phyloP scores from a whole-genome alignment of 2,888 invertebrate species.

The Phortica magna region DNA sequence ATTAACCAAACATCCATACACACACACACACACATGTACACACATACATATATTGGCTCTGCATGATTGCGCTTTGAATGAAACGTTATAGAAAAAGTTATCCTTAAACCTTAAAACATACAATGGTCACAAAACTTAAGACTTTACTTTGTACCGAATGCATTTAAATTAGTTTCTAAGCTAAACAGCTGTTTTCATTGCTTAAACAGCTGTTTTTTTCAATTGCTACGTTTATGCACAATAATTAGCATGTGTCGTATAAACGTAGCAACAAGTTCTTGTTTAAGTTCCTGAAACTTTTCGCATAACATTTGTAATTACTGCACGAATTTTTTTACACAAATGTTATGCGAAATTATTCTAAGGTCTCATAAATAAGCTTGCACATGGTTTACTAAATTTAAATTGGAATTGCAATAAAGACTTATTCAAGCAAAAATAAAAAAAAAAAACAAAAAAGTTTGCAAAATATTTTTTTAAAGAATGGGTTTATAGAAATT shows the following conservation, averaged over 20 bases:
- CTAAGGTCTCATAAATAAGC: neutral
- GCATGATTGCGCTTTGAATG: no score
- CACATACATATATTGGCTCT: no score
- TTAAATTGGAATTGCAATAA: conserved; percentile 5
- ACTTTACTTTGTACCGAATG: conserved; percentile 3
- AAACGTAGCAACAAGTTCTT: neutral
- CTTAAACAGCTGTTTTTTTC: neutral
- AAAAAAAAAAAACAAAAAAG: neutral
- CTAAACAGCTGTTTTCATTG: neutral
- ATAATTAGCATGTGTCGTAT: neutral
- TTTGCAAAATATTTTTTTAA: neutral
- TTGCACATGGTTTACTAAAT: neutral
- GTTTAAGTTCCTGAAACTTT: neutral
- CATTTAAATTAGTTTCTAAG: conserved; percentile 26
- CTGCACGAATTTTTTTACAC: neutral
- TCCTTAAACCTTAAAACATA: neutral
- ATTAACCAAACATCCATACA: neutral
- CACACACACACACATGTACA: neutral
- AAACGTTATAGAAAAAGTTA: no score
- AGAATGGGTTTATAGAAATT: neutral
- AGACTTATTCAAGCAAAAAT: neutral
- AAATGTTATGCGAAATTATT: neutral
- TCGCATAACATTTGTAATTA: no score
- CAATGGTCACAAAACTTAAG: conserved; percentile 20
- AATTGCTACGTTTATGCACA: neutral